Base-by-base conservation (phyloP, 2,888 invertebrate species). In the Macrophya annulata region DNA sequence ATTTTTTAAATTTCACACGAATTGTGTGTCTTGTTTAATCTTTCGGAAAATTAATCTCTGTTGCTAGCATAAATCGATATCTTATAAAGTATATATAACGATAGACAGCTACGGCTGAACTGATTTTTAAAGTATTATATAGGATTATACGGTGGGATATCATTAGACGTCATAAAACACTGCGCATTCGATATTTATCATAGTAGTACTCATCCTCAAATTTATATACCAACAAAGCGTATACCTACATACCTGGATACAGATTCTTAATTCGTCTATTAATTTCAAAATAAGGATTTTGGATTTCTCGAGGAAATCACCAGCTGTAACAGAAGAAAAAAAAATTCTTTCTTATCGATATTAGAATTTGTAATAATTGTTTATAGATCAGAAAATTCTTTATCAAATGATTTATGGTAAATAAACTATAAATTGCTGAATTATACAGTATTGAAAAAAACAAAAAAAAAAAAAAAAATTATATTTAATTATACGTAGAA, bases 61-160 rank as follows among this genome's bases (percentile, higher is more conserved):
- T 37, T 37, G 15, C 37, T 15, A 68, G 37, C 31, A 68, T 68
- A 68, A 31, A 68, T 31, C 15, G 9, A 15, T 68, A 68, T 25
- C 68, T 68, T 68, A 31, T 10, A 3, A 51, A 55, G n/a, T 79
- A 62, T 31, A 62, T 31, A 31, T 25, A 15, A 43, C 3, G 68
- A 68, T 37, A 68, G 68, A 15, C n/a, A 62, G 21, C 62, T 25
- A 62, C 10, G 62, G 12, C 25, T 62, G 68, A 37, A 37, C 37
- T 15, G 37, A 68, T 68, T 68, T 68, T 31, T 12, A 4, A 68
- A 68, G 31, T 37, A 68, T 68, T 68, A 68, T 31, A 37, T 68
- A 37, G 68, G 68, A 68, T 68, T 68, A 25, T 10, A 68, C 37
- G 10, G 31, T 12, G 6, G 25, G 68, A 68, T 68, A 68, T 68